These are phyloP conservation scores for Cataglyphis altisquamis DNA, from an alignment of 2,888 invertebrate genomes.

Conservation along the genomic window DNA sequence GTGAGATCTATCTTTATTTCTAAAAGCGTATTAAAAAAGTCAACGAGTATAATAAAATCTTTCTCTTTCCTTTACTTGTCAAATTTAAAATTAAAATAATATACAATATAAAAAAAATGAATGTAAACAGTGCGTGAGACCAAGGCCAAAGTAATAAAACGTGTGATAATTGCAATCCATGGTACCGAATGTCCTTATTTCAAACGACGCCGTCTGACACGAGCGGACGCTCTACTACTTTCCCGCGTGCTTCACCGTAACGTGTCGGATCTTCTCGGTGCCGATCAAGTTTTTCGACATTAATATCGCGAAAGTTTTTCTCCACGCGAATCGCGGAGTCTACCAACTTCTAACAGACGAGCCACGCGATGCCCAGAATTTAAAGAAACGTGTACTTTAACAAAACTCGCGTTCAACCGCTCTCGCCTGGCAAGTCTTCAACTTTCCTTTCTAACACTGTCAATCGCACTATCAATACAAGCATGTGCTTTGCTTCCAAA, in stretches of 20 bases:
- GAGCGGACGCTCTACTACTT: slow-evolving; percentile 50
- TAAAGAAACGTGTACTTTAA: slow-evolving; percentile 54
- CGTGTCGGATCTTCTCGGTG: slow-evolving; percentile 38
- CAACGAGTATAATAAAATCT: background rate
- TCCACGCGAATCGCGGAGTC: slow-evolving; percentile 46
- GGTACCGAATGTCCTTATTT: background rate
- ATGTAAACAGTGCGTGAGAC: background rate
- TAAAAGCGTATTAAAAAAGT: background rate
- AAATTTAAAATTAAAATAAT: background rate
- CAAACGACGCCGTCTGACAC: slow-evolving; percentile 39
- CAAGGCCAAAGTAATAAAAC: background rate
- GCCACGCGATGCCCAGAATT: slow-evolving; percentile 64
- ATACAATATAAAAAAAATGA: background rate
- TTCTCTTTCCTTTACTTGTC: background rate
- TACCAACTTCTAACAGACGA: slow-evolving; percentile 57
- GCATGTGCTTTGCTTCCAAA: background rate
- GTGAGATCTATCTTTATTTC: background rate
- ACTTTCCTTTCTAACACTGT: slow-evolving; percentile 37
- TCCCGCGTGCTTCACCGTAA: slow-evolving; percentile 46
- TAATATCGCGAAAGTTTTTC: slow-evolving; percentile 62
- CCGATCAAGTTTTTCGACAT: slow-evolving; percentile 56
- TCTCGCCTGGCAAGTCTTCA: slow-evolving; percentile 55
- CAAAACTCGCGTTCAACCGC: slow-evolving; percentile 46
- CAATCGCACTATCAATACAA: background rate
- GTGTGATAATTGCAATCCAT: background rate